Evolutionary conservation across 2,888 invertebrate species (phyloP).

Genomic region (Syrista parreyssii): DNA sequence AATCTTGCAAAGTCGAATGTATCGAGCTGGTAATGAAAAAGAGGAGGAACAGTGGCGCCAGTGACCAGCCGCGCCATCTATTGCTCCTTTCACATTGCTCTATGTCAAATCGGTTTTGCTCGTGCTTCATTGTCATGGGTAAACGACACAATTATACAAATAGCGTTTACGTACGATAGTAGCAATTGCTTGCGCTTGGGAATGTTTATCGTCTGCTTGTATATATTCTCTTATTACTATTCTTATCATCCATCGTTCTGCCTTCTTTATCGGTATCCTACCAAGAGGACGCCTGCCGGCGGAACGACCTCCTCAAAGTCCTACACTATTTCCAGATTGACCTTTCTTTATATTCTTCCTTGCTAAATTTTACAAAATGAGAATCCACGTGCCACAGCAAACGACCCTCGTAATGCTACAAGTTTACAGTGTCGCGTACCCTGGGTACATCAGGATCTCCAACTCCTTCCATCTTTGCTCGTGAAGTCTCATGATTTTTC

Average conservation of each 20-base stretch:
- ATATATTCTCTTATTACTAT: conserved; percentile 22
- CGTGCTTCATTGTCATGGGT: conserved; percentile 12
- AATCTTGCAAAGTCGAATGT: neutral
- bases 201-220: conserved; percentile 36
- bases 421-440: neutral
- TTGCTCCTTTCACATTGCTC: neutral
- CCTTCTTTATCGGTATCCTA: neutral
- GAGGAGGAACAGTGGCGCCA: neutral
- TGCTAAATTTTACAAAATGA: neutral
- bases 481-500: too few species aligned
- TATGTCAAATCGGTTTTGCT: neutral
- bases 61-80: neutral
- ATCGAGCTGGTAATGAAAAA: neutral
- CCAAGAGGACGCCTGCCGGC: neutral
- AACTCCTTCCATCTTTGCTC: neutral
- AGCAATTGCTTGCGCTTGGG: conserved; percentile 52
- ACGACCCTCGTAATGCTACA: neutral
- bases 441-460: neutral
- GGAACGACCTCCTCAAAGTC: neutral
- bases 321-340: too few species aligned
- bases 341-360: neutral
- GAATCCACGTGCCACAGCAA: neutral
- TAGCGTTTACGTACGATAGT: conserved; percentile 34
- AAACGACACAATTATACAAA: conserved; percentile 62
- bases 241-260: conserved; percentile 23